Evolutionary conservation across 1,140 invertebrate genomes (phyloP), one percentile per base, ranked within the genome.

Genomic region (Pachypeltis micranthus): DNA sequence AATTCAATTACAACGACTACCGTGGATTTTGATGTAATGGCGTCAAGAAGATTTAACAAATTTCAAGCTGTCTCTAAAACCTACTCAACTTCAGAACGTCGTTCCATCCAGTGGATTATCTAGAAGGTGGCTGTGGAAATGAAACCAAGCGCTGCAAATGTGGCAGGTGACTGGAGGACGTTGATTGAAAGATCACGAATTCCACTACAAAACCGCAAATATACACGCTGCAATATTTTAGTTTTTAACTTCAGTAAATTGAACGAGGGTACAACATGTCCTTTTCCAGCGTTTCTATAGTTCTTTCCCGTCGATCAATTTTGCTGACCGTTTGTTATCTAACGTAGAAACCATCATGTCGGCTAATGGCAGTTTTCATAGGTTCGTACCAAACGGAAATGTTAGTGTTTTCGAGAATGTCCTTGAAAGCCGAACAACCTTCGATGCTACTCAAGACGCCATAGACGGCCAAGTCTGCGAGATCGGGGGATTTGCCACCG

Each of bases 391-490:
- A 83, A 44, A 62, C 66, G 59, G 73, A 75, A 60, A 95, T 83
- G 58, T 83, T 82, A 0, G 90, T 91, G 71, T 91, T 79, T n/a
- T 75, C 62, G 19, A 82, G 66, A 24, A 91, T 76, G 72, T 98
- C 96, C 69, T 87, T 75, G 73, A 98, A 98, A 2, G 96, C 93
- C 57, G 79, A 69, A 71, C 93, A 98, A 0, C 96, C 96, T 78
- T 97, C 93, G 71, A 98, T 96, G 70, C 94, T 95, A 68, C 83
- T 91, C 1, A 99, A 76, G 12, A 95, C 83, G 14, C 96, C 96
- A 74, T 90, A 99, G 0, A 98, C 88, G 3, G 92, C 83, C 54
- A 98, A 78, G 80, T 98, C 96, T 1, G 94, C 89, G 3, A 99
- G 77, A 74, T 98, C 89, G 12, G 96, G 96, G 68, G 83, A 73